A percentile compares a stretch with the other conserved stretches of the same genome.
phyloP scores from a whole-genome alignment of 1,140 invertebrate genomes.

The Rhagoletis zephyria region DNA sequence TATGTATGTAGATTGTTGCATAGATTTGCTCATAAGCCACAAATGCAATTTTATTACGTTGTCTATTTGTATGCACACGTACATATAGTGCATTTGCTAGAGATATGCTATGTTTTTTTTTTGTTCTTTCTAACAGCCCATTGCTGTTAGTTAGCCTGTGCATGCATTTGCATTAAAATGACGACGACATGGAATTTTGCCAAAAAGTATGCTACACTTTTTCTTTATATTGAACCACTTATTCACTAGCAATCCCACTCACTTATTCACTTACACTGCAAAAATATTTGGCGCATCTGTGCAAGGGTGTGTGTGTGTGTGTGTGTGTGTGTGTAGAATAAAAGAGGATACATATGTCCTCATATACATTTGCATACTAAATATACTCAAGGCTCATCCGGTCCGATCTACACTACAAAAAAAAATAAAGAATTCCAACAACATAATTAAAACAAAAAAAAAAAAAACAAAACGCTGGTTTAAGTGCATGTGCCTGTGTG shows the following conservation, averaged over 20 bases:
- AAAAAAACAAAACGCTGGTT: not conserved
- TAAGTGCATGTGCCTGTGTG: slow-evolving; percentile 26
- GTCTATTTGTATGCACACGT: not conserved
- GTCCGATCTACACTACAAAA: not conserved
- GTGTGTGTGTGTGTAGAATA: not conserved
- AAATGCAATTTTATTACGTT: slow-evolving; percentile 46
- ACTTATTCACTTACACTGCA: not conserved
- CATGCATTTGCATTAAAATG: slow-evolving; percentile 44
- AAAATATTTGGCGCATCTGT: not conserved
- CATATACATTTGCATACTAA: not conserved
- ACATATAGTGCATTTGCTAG: not conserved
- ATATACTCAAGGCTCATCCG: not conserved
- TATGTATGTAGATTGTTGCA: not conserved
- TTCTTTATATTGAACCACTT: not conserved
- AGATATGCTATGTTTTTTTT: not conserved
- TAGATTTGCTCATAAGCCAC: slow-evolving; percentile 20
- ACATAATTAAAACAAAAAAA: not conserved
- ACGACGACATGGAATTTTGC: slow-evolving; percentile 32
- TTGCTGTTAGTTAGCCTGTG: not conserved
- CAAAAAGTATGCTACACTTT: slow-evolving; percentile 43
- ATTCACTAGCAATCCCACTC: not conserved
- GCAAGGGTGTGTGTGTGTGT: not conserved
- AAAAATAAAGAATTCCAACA: not conserved
- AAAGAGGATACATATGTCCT: not conserved
- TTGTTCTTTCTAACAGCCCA: not conserved